These are phyloP conservation scores for Coranthus polyacanthus DNA, from an alignment of 2,797 vertebrate species.

Conservation along the genomic window DNA sequence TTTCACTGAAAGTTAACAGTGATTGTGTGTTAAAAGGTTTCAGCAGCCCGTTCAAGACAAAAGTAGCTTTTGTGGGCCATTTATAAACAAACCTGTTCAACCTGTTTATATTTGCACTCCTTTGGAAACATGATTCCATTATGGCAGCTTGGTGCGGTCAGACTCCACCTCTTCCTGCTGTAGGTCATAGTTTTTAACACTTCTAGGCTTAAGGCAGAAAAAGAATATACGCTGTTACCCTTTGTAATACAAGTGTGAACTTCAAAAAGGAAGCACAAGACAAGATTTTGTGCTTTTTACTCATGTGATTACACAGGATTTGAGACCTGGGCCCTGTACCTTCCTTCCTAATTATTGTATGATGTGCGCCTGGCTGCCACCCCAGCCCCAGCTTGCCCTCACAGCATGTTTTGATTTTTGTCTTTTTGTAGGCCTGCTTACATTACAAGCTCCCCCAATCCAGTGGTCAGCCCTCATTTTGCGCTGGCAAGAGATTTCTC, in stretches of 20 bases:
- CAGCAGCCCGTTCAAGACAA: slow-evolving; percentile 25
- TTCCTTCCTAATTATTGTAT: slow-evolving; percentile 51
- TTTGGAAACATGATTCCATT: slow-evolving; percentile 64
- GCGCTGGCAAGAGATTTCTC: slow-evolving; percentile 61
- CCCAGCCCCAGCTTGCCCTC: slow-evolving; percentile 50
- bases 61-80: slow-evolving; percentile 44
- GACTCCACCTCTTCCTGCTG: slow-evolving; percentile 49
- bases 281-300: slow-evolving; percentile 29
- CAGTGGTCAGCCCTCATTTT: slow-evolving; percentile 59
- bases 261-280: slow-evolving; percentile 25
- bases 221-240: slow-evolving; percentile 12
- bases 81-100: slow-evolving; percentile 71
- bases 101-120: slow-evolving; percentile 66
- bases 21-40: slow-evolving; percentile 34
- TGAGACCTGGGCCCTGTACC: slow-evolving; percentile 41
- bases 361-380: slow-evolving; percentile 51
- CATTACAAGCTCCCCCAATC: slow-evolving; percentile 54
- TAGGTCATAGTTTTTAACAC: slow-evolving; percentile 16
- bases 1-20: slow-evolving; percentile 28
- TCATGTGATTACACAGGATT: slow-evolving; percentile 54
- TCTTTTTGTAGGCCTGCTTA: slow-evolving; percentile 65
- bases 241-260: slow-evolving; percentile 2
- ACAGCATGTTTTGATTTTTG: slow-evolving; percentile 73
- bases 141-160: slow-evolving; percentile 22
- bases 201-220: slow-evolving; percentile 17